phyloP scores from a whole-genome alignment of 2,888 invertebrate genomes.

The Eristalis pertinax region DNA sequence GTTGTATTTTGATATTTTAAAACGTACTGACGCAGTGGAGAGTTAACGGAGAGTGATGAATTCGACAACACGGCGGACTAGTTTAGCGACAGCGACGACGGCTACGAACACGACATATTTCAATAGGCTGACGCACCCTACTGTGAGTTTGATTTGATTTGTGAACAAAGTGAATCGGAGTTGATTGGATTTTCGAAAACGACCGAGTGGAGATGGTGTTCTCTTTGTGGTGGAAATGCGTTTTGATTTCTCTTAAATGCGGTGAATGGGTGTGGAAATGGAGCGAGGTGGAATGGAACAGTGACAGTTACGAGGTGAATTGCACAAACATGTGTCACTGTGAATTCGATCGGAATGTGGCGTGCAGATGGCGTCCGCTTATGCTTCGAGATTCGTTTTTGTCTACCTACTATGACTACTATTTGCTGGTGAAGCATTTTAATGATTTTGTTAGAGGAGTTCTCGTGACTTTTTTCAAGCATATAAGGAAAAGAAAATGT shows the following conservation, averaged over 20 bases:
- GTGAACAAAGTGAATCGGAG: slow-evolving; percentile 66
- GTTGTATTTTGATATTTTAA: slow-evolving; percentile 12
- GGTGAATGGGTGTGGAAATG: slow-evolving; percentile 27
- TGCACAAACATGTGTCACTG: neutral
- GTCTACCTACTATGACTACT: no score
- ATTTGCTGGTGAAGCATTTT: no score
- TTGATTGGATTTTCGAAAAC: slow-evolving; percentile 25
- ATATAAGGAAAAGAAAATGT: no score
- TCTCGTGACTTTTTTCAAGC: no score
- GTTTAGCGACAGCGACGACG: slow-evolving; percentile 22
- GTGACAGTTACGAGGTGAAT: slow-evolving; percentile 50
- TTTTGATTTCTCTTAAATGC: slow-evolving; percentile 31
- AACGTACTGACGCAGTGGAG: slow-evolving; percentile 19
- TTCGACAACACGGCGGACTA: slow-evolving; percentile 38
- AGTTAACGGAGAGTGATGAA: slow-evolving; percentile 39
- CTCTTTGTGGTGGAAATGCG: neutral
- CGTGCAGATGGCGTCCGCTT: slow-evolving; percentile 22
- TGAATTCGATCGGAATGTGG: neutral
- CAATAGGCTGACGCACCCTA: slow-evolving; percentile 71
- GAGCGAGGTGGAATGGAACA: neutral
- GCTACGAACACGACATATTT: slow-evolving; percentile 50
- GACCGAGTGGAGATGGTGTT: neutral
- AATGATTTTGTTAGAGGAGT: no score
- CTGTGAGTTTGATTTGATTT: slow-evolving; percentile 53
- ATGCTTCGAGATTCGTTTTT: no score